phyloP scores from a whole-genome alignment of 2,113 vertebrate species.

The Cyanoramphus novaezelandiae region DNA sequence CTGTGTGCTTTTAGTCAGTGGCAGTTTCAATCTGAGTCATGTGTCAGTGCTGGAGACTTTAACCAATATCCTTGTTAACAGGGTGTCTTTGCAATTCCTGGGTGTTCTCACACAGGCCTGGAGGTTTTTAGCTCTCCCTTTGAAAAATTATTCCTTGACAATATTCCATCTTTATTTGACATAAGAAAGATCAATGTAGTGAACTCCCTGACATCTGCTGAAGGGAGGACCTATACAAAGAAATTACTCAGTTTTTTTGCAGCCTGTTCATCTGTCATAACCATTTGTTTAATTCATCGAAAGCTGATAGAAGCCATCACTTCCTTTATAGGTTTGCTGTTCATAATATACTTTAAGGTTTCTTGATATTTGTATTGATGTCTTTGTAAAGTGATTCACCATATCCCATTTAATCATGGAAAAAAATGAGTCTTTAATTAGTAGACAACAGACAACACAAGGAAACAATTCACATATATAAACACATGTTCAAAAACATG shows the following conservation, averaged over 20 bases:
- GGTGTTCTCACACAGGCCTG: background rate
- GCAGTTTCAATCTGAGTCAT: background rate
- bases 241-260: background rate
- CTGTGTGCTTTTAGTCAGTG: background rate
- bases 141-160: background rate
- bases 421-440: background rate
- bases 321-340: background rate
- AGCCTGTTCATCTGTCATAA: background rate
- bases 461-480: slow-evolving; percentile 1
- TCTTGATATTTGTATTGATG: background rate
- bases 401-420: background rate
- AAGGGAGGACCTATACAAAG: background rate
- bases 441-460: background rate
- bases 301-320: background rate
- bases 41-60: background rate
- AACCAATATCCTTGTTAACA: background rate
- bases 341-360: background rate
- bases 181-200: background rate
- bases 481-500: background rate
- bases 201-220: background rate
- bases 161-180: background rate
- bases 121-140: background rate
- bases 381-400: background rate
- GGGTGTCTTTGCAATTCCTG: background rate
- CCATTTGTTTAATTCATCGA: background rate